A percentile compares a stretch with the other conserved stretches of the same genome.
These are phyloP conservation scores for Callaeas wilsoni DNA, from an alignment of 2,113 vertebrate species.

Conservation along the genomic window DNA sequence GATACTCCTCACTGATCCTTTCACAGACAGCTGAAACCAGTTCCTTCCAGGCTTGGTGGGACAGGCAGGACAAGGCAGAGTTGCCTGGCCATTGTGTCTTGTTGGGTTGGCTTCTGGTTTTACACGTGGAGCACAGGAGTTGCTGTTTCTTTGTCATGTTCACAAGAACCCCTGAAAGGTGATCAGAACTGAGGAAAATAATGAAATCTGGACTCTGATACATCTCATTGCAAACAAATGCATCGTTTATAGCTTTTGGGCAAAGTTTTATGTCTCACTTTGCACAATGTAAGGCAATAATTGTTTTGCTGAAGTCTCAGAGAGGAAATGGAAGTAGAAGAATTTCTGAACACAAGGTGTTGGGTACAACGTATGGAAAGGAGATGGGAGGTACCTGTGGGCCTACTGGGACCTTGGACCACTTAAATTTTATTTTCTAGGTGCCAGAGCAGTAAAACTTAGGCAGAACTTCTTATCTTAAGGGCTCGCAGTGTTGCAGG, in stretches of 20 bases:
- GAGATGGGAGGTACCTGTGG: background rate
- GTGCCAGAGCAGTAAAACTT: background rate
- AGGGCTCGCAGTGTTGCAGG: background rate
- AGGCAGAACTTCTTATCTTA: background rate
- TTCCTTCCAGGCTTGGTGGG: background rate
- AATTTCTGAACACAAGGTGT: background rate
- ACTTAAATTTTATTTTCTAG: background rate
- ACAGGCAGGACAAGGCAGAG: background rate
- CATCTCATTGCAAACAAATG: background rate
- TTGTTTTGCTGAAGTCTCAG: background rate
- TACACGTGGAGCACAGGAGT: background rate
- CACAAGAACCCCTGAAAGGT: background rate
- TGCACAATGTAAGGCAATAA: background rate
- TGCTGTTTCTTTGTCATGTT: background rate
- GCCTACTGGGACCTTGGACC: background rate
- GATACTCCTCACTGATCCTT: background rate
- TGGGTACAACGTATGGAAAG: background rate
- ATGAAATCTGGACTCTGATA: background rate
- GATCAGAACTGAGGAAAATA: accelerated
- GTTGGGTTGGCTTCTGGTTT: background rate
- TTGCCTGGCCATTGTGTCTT: background rate
- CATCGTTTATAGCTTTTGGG: background rate
- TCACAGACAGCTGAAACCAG: background rate
- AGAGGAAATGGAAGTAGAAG: background rate
- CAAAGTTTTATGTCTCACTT: background rate